Evolutionary conservation across 1,140 invertebrate genomes (phyloP).

Genomic region (Condylostylus longicornis): DNA sequence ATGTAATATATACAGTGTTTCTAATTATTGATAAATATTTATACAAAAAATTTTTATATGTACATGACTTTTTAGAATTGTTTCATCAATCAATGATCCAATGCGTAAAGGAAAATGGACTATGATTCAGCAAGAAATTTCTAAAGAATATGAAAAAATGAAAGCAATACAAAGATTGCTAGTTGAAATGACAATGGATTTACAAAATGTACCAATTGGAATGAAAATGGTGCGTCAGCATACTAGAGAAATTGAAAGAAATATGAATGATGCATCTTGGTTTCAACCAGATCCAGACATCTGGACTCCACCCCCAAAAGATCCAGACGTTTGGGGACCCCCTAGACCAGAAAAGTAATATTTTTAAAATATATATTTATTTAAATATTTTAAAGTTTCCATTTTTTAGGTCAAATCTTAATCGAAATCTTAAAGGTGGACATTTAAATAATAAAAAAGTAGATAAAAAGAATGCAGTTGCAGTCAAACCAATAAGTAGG

Average conservation of each 20-base stretch:
- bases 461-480: not conserved
- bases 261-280: constrained; percentile 28
- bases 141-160: constrained; percentile 78
- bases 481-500: constrained; percentile 9
- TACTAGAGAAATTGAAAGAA: constrained; percentile 18
- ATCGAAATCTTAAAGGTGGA: not conserved
- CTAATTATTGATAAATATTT: too few relatives aligned
- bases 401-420: not conserved
- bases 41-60: too few relatives aligned
- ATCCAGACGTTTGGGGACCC: constrained; percentile 83
- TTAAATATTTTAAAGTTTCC: not conserved
- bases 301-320: constrained; percentile 62
- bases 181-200: constrained; percentile 30
- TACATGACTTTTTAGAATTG: too few relatives aligned
- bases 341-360: constrained; percentile 59
- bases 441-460: not conserved
- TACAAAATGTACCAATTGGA: constrained; percentile 23
- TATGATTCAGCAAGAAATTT: constrained; percentile 78
- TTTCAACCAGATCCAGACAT: constrained; percentile 38
- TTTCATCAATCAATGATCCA: constrained; percentile 56
- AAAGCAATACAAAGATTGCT: constrained; percentile 64
- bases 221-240: constrained; percentile 18
- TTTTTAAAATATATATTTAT: not conserved
- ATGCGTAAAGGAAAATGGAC: constrained; percentile 78
- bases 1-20: too few relatives aligned